These are phyloP conservation scores for Papilio aristodemus DNA, from an alignment of 1,140 invertebrate genomes.

Conservation along the genomic window DNA sequence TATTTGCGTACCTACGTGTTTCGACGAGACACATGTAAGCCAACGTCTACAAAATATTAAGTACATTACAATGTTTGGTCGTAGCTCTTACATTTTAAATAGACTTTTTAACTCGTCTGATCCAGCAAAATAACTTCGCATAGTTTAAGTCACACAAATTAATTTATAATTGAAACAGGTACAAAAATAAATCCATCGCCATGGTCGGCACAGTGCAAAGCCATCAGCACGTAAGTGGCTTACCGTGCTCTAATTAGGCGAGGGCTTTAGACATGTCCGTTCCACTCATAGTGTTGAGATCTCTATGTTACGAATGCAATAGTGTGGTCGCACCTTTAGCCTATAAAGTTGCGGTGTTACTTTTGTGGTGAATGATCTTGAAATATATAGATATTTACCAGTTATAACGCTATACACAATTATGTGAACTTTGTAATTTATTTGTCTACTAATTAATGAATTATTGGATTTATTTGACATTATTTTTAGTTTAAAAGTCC, in stretches of 20 bases:
- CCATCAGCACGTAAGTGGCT: conserved; percentile 20
- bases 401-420: too few relatives aligned
- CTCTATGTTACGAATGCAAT: conserved; percentile 1
- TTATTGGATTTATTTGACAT: too few relatives aligned
- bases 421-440: too few relatives aligned
- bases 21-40: too few relatives aligned
- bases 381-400: too few relatives aligned
- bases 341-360: not conserved
- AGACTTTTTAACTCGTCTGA: too few relatives aligned
- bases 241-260: conserved; percentile 27
- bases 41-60: too few relatives aligned
- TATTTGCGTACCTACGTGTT: not conserved
- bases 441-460: too few relatives aligned
- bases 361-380: not conserved
- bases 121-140: not conserved
- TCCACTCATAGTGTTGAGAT: not conserved
- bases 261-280: not conserved
- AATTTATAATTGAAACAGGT: conserved; percentile 9
- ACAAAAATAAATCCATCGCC: conserved; percentile 17
- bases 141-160: not conserved
- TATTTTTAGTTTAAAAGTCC: too few relatives aligned
- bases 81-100: too few relatives aligned
- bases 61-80: too few relatives aligned
- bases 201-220: conserved; percentile 2
- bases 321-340: not conserved